Evolutionary conservation across 2,113 vertebrate genomes (phyloP), one percentile per base, ranked within the genome.

Genomic region (Aptenodytes forsteri): DNA sequence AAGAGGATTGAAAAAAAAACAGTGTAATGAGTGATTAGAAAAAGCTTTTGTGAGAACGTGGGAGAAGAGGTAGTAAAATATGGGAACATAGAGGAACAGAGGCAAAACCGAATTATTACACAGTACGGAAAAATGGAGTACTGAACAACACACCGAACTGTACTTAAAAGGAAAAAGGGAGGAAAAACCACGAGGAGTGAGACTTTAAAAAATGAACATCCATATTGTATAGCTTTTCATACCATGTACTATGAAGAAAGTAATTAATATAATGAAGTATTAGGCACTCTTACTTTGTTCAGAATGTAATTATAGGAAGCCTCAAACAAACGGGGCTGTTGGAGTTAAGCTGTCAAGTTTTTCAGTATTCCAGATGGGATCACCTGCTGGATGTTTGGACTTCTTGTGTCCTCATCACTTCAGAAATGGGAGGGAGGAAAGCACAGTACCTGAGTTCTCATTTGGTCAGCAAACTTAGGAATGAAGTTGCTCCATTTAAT

Each of bases 401-500:
- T 72, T 16, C 26, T 54, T 47, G 18, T 49, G 38, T 54, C 38
- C 52, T 85, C 27, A 61, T 61, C 66, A 3, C 42, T 77, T 84
- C 67, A 89, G 76, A 77, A 95, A 56, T 7, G 5, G 19, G 19
- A 81, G 29, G n/a, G 69, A 87, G 38, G 93, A 73, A 87, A 81
- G 38, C 16, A 2, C 21, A 56, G 36, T 50, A 32, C 29, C 30
- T 1, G 14, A 40, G 36, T n/a, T 80, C 44, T 83, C 26, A 4
- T 90, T 92, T 1, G 3, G 23, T 90, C 79, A 86, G 49, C 78
- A 59, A 82, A 71, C 1, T 9, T 56, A 75, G 38, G 47, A 90
- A 83, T 76, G 66, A 72, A 65, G 86, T 96, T 95, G 93, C 80
- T 94, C 71, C 80, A 93, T 89, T 94, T 80, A 83, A 52, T 56